phyloP scores from a whole-genome alignment of 2,888 invertebrate genomes.

The Drosophila conformis region DNA sequence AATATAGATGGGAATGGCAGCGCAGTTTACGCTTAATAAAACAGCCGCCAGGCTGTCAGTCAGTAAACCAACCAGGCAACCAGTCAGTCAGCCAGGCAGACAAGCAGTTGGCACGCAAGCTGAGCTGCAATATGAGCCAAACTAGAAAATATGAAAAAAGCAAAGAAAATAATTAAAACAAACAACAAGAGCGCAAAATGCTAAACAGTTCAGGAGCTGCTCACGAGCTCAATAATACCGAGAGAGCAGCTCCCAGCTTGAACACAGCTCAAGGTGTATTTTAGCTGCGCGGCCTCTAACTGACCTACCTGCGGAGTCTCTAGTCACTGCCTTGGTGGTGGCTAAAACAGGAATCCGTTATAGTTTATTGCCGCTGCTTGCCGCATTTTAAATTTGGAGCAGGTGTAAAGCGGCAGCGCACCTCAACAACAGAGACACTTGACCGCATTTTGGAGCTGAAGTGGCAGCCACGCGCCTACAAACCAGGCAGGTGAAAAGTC shows the following conservation, averaged over 20 bases:
- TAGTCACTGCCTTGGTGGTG: conserved; percentile 56
- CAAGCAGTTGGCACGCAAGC: conserved; percentile 62
- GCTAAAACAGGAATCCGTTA: conserved; percentile 80
- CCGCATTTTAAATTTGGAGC: conserved; percentile 72
- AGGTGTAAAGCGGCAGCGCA: conserved; percentile 61
- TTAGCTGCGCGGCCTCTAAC: conserved; percentile 48
- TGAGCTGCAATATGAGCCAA: conserved; percentile 47
- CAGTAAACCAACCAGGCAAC: conserved; percentile 35
- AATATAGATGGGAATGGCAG: conserved; percentile 78
- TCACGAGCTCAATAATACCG: conserved; percentile 12
- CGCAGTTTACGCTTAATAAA: conserved; percentile 79
- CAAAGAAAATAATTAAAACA: conserved; percentile 80
- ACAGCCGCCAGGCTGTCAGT: conserved; percentile 54
- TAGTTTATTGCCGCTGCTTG: conserved; percentile 75
- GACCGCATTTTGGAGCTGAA: conserved; percentile 76
- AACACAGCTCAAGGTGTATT: conserved; percentile 69
- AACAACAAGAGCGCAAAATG: conserved; percentile 80
- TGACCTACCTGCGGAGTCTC: conserved; percentile 68
- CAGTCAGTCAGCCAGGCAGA: conserved; percentile 34
- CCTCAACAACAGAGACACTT: conserved; percentile 56
- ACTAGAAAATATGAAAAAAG: conserved; percentile 55
- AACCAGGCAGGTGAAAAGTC: conserved; percentile 65
- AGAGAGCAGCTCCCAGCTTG: conserved; percentile 29
- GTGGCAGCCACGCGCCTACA: conserved; percentile 71
- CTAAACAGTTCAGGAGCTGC: conserved; percentile 59